Conservation (phyloP, 2,113 vertebrate genomes). For the Phyllostomus hastatus region DNA sequence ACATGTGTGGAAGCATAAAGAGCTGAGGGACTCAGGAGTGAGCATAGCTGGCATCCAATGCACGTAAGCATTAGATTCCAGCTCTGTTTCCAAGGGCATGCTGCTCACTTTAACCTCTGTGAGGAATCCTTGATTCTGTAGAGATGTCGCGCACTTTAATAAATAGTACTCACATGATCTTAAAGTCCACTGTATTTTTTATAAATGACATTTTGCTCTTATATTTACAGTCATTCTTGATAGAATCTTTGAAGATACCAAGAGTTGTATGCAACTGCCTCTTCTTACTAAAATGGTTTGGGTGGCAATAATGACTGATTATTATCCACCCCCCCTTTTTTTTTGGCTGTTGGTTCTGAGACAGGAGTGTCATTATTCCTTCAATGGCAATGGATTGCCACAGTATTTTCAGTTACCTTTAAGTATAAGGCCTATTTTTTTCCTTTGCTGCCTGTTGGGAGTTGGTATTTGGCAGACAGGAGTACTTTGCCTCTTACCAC, state of each 20-base stretch:
- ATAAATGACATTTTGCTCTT: background rate
- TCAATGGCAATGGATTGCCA: background rate
- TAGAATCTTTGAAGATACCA: conserved; percentile 17
- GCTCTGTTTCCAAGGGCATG: background rate
- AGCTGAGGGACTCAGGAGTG: background rate
- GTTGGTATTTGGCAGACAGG: background rate
- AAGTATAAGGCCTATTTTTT: background rate
- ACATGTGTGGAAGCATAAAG: background rate
- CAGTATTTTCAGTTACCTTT: background rate
- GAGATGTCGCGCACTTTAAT: background rate
- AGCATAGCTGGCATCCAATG: background rate
- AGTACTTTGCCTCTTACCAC: background rate
- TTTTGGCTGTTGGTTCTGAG: background rate
- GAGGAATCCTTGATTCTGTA: background rate
- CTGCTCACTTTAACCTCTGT: background rate
- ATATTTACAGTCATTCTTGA: background rate
- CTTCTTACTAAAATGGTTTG: background rate
- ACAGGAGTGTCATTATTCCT: background rate
- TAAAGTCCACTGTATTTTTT: background rate
- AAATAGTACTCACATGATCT: background rate
- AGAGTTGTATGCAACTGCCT: background rate
- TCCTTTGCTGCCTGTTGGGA: background rate
- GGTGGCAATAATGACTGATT: background rate
- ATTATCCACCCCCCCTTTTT: background rate
- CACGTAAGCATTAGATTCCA: background rate